Conservation (phyloP, 2,113 vertebrate genomes). For the Hyla sarda region DNA sequence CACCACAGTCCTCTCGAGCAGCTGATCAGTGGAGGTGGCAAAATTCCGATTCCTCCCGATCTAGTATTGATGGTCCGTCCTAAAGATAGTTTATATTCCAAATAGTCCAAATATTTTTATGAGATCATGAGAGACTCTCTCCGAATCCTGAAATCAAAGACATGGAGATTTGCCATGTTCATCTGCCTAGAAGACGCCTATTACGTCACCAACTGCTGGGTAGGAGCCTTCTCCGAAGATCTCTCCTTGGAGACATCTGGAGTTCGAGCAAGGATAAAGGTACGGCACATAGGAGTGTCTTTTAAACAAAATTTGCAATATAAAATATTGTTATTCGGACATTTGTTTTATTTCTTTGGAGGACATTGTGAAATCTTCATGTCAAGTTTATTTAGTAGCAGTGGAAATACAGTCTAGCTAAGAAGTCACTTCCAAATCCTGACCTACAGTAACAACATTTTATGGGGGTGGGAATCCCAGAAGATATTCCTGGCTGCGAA, state of each 20-base stretch:
- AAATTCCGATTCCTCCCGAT: too few relatives aligned
- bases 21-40: too few relatives aligned
- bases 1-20: too few relatives aligned
- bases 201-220: background rate
- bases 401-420: slow-evolving; percentile 17
- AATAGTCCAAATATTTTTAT: too few relatives aligned
- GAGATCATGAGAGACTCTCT: background rate
- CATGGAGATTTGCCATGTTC: background rate
- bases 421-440: slow-evolving; percentile 14
- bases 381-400: slow-evolving; percentile 12
- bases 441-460: slow-evolving; percentile 30
- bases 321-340: slow-evolving; percentile 6
- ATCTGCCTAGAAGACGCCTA: background rate
- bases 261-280: background rate
- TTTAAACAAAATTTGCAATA: too few relatives aligned
- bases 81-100: too few relatives aligned
- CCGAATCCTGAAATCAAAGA: background rate
- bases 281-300: background rate
- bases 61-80: too few relatives aligned
- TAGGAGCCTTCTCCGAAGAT: background rate
- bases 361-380: background rate
- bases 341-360: slow-evolving; percentile 8
- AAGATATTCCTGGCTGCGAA: slow-evolving; percentile 39
- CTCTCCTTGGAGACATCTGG: background rate
- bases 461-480: slow-evolving; percentile 13